Conservation (phyloP, 2,113 vertebrate genomes). For the Alces alces region DNA sequence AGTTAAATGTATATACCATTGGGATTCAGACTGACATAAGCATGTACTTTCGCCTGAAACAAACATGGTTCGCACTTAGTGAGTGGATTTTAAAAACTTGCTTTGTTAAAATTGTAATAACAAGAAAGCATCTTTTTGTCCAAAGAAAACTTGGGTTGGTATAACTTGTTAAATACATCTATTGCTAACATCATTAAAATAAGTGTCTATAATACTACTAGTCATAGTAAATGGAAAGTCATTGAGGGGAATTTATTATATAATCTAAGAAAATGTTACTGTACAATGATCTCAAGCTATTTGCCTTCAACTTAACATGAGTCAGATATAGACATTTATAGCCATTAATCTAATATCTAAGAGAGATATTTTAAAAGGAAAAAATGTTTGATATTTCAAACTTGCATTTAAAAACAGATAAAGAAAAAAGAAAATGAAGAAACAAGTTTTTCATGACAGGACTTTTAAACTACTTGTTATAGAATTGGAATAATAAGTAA, state of each 20-base stretch:
- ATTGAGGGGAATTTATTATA: not conserved
- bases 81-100: slow-evolving; percentile 75
- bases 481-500: not conserved
- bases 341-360: not conserved
- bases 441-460: not conserved
- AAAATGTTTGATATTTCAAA: slow-evolving; percentile 13
- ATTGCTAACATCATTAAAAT: not conserved
- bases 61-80: slow-evolving; percentile 95
- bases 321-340: not conserved
- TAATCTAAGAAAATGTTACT: not conserved
- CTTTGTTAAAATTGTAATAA: slow-evolving; percentile 37
- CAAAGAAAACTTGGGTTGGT: not conserved
- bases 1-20: slow-evolving; percentile 87
- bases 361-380: not conserved
- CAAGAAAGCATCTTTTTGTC: not conserved
- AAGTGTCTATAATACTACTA: not conserved
- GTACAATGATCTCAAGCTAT: not conserved
- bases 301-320: slow-evolving; percentile 2
- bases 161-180: not conserved
- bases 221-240: not conserved
- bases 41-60: slow-evolving; percentile 89
- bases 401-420: not conserved
- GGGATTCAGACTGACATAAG: slow-evolving; percentile 91
- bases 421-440: not conserved
- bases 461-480: not conserved